A percentile compares a stretch with the other conserved stretches of the same genome.
These are phyloP conservation scores for Trididemnum clinides DNA, from an alignment of 23 tunicate genomes.

Conservation along the genomic window DNA sequence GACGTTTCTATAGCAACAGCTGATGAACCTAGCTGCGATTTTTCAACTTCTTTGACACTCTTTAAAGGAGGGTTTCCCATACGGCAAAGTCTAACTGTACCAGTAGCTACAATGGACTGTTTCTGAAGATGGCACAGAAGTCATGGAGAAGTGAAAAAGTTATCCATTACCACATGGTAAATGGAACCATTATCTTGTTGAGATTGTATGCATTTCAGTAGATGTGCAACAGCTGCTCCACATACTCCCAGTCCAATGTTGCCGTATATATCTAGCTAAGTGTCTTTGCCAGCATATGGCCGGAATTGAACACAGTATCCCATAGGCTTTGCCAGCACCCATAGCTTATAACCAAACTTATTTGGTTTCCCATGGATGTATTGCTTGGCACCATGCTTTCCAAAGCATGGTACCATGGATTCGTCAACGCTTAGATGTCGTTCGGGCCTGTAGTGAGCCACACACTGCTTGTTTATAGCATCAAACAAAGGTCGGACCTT, in stretches of 20 bases:
- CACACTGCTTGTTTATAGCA: not conserved
- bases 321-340: not conserved
- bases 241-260: not conserved
- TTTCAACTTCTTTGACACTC: not conserved
- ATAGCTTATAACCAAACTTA: constrained; percentile 9
- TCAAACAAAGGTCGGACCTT: constrained; percentile 22
- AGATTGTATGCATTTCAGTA: not conserved
- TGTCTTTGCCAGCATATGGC: constrained; percentile 16
- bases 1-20: not conserved
- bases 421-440: constrained; percentile 19
- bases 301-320: constrained; percentile 2
- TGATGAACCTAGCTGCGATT: not conserved
- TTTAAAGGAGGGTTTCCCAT: constrained; percentile 12
- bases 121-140: not conserved
- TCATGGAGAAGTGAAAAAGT: constrained; percentile 18
- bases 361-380: constrained; percentile 17
- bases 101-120: not conserved
- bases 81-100: not conserved
- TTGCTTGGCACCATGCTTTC: constrained; percentile 17
- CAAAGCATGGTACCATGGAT: constrained; percentile 36
- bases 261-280: not conserved
- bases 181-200: not conserved
- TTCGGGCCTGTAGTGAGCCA: not conserved
- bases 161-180: constrained; percentile 16
- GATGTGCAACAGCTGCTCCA: not conserved